Evolutionary conservation across 2,888 invertebrate species (phyloP), one percentile per base, ranked within the genome.

Genomic region (Patella ulyssiponensis): DNA sequence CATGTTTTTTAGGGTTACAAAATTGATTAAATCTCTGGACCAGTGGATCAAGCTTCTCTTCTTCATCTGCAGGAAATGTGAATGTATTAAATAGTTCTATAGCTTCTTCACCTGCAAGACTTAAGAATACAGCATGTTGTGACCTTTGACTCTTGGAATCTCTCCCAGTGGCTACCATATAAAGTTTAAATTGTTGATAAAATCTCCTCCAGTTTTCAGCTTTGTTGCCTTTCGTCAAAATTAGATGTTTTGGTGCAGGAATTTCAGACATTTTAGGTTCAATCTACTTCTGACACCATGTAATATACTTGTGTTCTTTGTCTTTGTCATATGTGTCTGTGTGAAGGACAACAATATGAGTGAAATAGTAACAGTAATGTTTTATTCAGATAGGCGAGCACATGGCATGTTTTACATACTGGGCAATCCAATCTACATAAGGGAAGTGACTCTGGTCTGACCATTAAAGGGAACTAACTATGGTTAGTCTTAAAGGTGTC

Each of bases 241-340:
- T 27, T n/a, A 74, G 27, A 4, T 20, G n/a, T 33, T 74, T 74
- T 9, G 74, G 74, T 56, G 56, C n/a, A 54, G 56, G 74, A 0
- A 74, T 4, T 4, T 73, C 54, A 54, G 52, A 44, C 44, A 54
- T 23, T 17, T 20, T 72, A 14, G 52, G 14, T 11, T 14, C 52
- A 3, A 15, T 51, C n/a, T 51, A 64, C 69, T 75, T 75, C 75
- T 75, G 75, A 75, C 74, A 74, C 74, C 74, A 74, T 69, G 64
- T 74, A 33, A 74, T 64, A 58, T 64, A 27, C 27, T 27, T 27
- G 2, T 27, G 27, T 27, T 27, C 27, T 33, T 4, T 33, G 5
- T 64, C 14, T 7, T 64, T 64, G 23, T 20, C n/a, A 64, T 2
- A 11, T n/a, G 23, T 20, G 64, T 64, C 20, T 64, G 64, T 64